Base-by-base conservation (phyloP, 1,140 invertebrate genomes). In the Zelostemma sp. region DNA sequence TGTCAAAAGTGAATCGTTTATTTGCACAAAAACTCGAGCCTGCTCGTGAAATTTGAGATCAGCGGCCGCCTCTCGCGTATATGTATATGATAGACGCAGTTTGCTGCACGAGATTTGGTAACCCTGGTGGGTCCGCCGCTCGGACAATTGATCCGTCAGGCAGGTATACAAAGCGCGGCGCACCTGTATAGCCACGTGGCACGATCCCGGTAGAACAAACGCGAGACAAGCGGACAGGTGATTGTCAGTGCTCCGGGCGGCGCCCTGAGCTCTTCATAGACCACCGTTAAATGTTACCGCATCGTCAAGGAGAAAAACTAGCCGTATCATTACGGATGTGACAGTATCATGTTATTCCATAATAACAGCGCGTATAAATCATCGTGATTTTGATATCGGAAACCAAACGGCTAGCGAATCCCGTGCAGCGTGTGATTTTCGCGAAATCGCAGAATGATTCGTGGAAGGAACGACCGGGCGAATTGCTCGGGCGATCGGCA, bases 181-280 rank as follows among this genome's bases (percentile, higher is more conserved):
- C 75, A 82, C 76, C 78, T 80, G 76, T 72, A 65, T 64, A 57
- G 53, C 19, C 50, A 38, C 58, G 47, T 57, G 50, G 47, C 54
- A 54, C 57, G 60, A 55, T 51, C 49, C 62, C 33, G 49, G 50
- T 61, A 53, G 57, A 72, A 68, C 56, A n/a, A 76, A 68, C 64
- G 65, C 65, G 72, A 76, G 73, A 75, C 75, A 72, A 70, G 59
- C 56, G 59, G 81, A 84, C 82, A 82, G 81, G 78, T 83, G 80
- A 84, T 80, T 83, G 82, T 82, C 82, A 82, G 79, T 78, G 76
- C 79, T 72, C 28, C 33, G 46, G 65, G 78, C 78, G 61, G 53
- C 58, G 79, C 76, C 76, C 63, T 49, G 64, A 75, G 78, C 76
- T 71, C 73, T 74, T 73, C 69, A 71, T 67, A 68, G 68, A 54